Evolutionary conservation across 2,888 invertebrate species (phyloP).

Genomic region (Elgonia sp.): DNA sequence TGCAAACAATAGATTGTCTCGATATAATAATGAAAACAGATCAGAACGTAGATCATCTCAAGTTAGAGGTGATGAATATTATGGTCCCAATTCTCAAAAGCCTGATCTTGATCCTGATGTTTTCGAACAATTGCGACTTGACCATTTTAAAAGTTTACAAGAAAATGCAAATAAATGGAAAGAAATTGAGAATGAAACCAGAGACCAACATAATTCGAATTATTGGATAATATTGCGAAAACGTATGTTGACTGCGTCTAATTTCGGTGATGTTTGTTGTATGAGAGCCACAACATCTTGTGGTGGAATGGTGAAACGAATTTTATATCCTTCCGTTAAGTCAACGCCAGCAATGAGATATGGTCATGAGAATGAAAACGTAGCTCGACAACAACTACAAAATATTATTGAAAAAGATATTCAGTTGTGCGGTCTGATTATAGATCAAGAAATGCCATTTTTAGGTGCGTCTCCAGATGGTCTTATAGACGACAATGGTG

Average conservation of each 20-base stretch:
- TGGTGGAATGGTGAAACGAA: neutral
- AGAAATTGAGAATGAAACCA: slow-evolving; percentile 68
- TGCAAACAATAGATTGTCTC: no score
- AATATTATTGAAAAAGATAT: slow-evolving; percentile 51
- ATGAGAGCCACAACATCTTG: slow-evolving; percentile 51
- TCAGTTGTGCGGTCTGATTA: slow-evolving; percentile 78
- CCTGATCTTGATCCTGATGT: no score
- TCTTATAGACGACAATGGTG: no score
- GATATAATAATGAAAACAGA: no score
- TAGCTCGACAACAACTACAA: slow-evolving; percentile 25
- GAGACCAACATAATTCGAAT: slow-evolving; percentile 43
- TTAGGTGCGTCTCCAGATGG: no score
- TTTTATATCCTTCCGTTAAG: no score
- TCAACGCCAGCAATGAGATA: slow-evolving; percentile 16
- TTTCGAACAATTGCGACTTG: no score
- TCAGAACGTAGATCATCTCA: no score
- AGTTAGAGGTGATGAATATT: no score
- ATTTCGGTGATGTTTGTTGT: slow-evolving; percentile 69
- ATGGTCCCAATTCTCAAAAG: no score
- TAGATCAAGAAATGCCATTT: slow-evolving; percentile 12
- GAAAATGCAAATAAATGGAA: slow-evolving; percentile 54
- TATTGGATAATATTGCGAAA: slow-evolving; percentile 66
- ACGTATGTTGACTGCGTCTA: slow-evolving; percentile 73
- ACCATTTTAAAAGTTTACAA: slow-evolving; percentile 60
- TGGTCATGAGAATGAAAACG: slow-evolving; percentile 12